phyloP scores from a whole-genome alignment of 1,140 invertebrate genomes.

The Megathymus violae region DNA sequence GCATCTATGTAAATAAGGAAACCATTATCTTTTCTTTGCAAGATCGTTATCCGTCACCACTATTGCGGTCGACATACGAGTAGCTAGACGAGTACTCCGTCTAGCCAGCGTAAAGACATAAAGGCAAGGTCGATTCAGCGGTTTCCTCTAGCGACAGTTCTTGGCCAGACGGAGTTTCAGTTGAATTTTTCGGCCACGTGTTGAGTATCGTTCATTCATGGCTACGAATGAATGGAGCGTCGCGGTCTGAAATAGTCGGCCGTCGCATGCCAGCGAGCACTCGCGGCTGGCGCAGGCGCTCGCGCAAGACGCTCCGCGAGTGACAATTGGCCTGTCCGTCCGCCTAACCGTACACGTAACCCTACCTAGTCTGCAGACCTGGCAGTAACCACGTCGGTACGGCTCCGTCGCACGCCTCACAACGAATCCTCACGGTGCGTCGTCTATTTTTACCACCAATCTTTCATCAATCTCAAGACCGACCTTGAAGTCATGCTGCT shows the following conservation, averaged over 20 bases:
- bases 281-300: constrained; percentile 54
- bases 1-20: no score
- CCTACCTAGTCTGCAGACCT: background rate
- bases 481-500: constrained; percentile 58
- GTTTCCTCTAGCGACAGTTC: constrained; percentile 44
- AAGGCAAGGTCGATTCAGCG: constrained; percentile 52
- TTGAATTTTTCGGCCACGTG: constrained; percentile 68
- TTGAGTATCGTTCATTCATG: constrained; percentile 70
- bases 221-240: constrained; percentile 66
- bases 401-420: constrained; percentile 39
- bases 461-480: constrained; percentile 24
- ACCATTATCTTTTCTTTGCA: background rate
- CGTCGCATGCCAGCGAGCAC: constrained; percentile 62
- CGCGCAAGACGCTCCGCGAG: constrained; percentile 52
- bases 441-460: constrained; percentile 59
- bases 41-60: background rate
- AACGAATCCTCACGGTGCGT: constrained; percentile 67
- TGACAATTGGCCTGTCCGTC: constrained; percentile 29
- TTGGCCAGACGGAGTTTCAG: constrained; percentile 54
- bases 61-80: constrained; percentile 1
- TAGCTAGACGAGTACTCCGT: constrained; percentile 12
- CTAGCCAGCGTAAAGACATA: constrained; percentile 31
- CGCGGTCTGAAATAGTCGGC: constrained; percentile 61
- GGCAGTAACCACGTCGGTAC: no score
- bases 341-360: constrained; percentile 14